phyloP scores from a whole-genome alignment of 2,797 vertebrate genomes.

The Cyclura pinguis region DNA sequence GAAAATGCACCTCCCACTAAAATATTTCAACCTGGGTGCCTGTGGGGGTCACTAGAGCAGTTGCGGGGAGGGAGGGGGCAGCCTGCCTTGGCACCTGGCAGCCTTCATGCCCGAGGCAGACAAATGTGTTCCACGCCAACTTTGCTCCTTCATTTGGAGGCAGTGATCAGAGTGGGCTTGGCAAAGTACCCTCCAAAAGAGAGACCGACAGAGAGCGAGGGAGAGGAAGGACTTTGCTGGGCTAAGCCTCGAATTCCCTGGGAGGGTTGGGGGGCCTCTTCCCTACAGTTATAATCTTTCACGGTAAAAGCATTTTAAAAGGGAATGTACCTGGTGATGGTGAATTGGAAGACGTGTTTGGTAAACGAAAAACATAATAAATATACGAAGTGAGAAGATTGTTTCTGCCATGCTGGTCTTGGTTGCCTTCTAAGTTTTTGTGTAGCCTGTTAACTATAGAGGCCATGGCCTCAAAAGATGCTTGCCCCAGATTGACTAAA shows the following conservation, averaged over 20 bases:
- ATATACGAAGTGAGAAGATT: conserved; percentile 96
- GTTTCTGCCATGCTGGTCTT: conserved; percentile 97
- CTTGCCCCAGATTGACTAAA: conserved; percentile 96
- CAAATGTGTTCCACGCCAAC: background rate
- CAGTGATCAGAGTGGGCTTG: too few species aligned
- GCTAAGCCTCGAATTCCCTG: background rate
- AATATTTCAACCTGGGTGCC: background rate
- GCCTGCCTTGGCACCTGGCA: background rate
- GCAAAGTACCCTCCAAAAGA: too few species aligned
- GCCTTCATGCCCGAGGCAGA: background rate
- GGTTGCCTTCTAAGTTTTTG: conserved; percentile 95
- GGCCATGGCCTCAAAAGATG: conserved; percentile 97
- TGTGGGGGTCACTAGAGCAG: background rate
- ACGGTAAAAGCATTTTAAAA: background rate
- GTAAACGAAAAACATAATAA: conserved; percentile 96
- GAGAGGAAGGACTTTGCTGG: background rate
- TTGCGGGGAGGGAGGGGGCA: background rate
- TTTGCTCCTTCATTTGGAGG: too few species aligned
- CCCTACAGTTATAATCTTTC: conserved; percentile 70
- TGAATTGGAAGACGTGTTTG: conserved; percentile 94
- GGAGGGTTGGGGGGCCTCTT: background rate
- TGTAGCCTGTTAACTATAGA: conserved; percentile 97
- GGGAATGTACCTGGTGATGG: conserved; percentile 90
- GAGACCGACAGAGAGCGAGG: background rate
- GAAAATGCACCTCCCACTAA: background rate